phyloP scores from a whole-genome alignment of 2,888 invertebrate species.

The Amaurobius ferox region DNA sequence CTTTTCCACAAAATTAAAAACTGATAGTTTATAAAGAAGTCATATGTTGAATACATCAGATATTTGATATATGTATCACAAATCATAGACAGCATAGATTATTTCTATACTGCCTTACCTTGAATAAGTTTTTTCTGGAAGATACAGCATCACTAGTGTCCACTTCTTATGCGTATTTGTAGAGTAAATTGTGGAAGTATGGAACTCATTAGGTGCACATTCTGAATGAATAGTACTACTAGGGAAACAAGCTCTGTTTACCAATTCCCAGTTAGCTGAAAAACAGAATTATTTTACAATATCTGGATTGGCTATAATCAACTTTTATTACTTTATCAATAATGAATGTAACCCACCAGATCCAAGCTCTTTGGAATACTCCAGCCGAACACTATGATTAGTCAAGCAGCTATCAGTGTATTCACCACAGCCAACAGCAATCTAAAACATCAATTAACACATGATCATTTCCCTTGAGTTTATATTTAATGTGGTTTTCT shows the following conservation, averaged over 20 bases:
- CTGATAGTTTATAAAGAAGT: no score
- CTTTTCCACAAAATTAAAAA: no score
- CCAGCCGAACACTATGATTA: constrained; percentile 76
- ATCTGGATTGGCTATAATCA: constrained; percentile 4
- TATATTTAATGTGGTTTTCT: no score
- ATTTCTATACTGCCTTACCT: constrained; percentile 76
- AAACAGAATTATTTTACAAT: constrained; percentile 2
- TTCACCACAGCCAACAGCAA: constrained; percentile 77
- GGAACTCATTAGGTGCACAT: constrained; percentile 77
- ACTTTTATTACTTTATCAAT: neutral
- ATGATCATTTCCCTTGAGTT: no score
- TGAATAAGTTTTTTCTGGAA: constrained; percentile 77
- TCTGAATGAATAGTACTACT: constrained; percentile 76
- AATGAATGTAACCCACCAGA: constrained; percentile 41
- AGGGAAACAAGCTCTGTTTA: constrained; percentile 77
- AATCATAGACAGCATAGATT: no score
- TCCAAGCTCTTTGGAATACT: constrained; percentile 77
- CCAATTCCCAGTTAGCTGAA: constrained; percentile 76
- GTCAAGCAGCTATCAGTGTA: constrained; percentile 75
- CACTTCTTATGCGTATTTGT: constrained; percentile 76
- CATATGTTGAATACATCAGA: no score
- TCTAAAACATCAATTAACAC: no score
- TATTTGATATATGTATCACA: no score
- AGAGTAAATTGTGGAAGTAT: constrained; percentile 76
- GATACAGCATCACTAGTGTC: constrained; percentile 77